Evolutionary conservation across 1,140 invertebrate genomes (phyloP).

Genomic region (Hyphantria cunea): DNA sequence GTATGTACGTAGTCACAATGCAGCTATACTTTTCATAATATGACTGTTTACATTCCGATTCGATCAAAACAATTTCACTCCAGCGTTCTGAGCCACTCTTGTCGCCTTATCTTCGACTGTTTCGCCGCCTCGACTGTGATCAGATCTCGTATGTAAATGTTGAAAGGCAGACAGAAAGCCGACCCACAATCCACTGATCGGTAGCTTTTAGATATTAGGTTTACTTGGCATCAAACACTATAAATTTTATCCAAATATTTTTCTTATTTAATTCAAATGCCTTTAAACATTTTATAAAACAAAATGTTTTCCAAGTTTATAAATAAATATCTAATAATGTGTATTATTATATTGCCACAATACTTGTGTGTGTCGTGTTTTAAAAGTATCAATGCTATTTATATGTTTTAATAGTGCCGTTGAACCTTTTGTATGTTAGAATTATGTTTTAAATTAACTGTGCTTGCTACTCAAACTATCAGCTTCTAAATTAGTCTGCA

Average conservation of each 20-base stretch:
- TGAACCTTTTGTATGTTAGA: background rate
- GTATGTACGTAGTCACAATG: too few relatives aligned
- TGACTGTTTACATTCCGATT: too few relatives aligned
- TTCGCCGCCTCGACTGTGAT: conserved; percentile 7
- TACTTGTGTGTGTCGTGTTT: background rate
- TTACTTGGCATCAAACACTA: conserved; percentile 18
- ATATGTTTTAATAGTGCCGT: background rate
- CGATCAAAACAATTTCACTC: too few relatives aligned
- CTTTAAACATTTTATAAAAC: conserved; percentile 11
- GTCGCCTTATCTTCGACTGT: conserved; percentile 15
- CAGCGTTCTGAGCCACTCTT: background rate
- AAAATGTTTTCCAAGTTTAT: conserved; percentile 7
- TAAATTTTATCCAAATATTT: conserved; percentile 24
- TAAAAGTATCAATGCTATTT: background rate
- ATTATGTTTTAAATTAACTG: background rate
- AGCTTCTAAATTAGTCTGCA: too few relatives aligned
- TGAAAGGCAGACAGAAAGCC: conserved; percentile 14
- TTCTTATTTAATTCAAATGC: conserved; percentile 27
- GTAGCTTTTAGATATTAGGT: conserved; percentile 18
- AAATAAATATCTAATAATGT: conserved; percentile 17
- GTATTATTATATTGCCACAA: background rate
- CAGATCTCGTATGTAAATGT: conserved; percentile 20
- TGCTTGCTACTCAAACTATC: background rate
- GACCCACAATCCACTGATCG: conserved; percentile 25
- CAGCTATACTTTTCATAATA: too few relatives aligned